Evolutionary conservation across 2,888 invertebrate genomes (phyloP), one percentile per base, ranked within the genome.

Genomic region (Papilio protenor): DNA sequence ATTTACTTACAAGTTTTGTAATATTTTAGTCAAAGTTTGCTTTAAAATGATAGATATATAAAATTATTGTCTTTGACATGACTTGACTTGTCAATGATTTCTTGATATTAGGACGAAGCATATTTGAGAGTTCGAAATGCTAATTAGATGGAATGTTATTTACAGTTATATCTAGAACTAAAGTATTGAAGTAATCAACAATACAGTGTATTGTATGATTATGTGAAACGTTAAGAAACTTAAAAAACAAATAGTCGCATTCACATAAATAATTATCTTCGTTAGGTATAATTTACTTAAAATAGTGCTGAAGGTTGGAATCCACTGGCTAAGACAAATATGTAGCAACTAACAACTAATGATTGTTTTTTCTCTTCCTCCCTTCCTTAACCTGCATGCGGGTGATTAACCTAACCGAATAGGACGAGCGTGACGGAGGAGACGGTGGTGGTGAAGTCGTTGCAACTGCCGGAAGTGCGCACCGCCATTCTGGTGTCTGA

Each of bases 401-500:
- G 89, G 86, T 84, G 86, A 82, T 84, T 81, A 85, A 84, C 83
- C 73, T 80, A 82, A 83, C 81, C 74, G 40, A 83, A 81, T 86
- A 92, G 92, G 85, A 85, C 89, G 84, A 91, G 90, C 90, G 88
- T 90, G 87, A 82, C 80, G 78, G 92, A 92, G 79, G 92, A 92
- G 77, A 86, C 88, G 64, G 91, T 93, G 78, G 88, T 90, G 80
- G 94, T 93, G 82, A 87, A 87, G 82, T 86, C 91, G 73, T 87
- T 92, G 81, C 88, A 85, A 80, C 91, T 93, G 83, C 93, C 94
- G 2, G 89, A 91, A 80, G 93, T 93, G 77, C 85, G 92, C 71
- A 91, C 88, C 57, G 93, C 93, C 33, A 85, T 85, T 78, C 87
- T 92, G 74, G 88, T 92, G 18, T 81, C 82, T 66, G 88, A 87